A percentile compares a stretch with the other conserved stretches of the same genome.
phyloP scores from a whole-genome alignment of 2,797 vertebrate species.

The Phrynocephalus forsythii region DNA sequence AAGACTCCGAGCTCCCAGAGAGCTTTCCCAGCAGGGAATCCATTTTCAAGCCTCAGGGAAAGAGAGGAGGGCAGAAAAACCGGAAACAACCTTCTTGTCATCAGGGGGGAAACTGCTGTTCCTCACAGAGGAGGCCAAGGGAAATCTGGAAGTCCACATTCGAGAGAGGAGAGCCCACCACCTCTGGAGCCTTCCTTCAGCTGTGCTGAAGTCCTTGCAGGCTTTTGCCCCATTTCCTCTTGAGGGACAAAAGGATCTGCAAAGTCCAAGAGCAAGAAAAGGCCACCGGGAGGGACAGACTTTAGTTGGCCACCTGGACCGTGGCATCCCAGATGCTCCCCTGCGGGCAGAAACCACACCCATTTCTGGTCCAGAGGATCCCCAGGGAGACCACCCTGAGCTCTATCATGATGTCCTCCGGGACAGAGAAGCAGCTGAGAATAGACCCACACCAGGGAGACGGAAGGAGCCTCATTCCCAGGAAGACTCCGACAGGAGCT shows the following conservation, averaged over 20 bases:
- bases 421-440: too few species aligned
- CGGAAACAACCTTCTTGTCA: background rate
- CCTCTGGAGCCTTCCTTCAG: slow-evolving; percentile 62
- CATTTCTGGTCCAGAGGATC: background rate
- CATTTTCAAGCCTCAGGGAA: too few species aligned
- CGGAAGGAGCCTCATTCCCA: too few species aligned
- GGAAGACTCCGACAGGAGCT: too few species aligned
- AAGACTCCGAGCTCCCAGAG: too few species aligned
- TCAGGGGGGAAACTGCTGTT: slow-evolving; percentile 19
- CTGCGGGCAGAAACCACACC: too few species aligned
- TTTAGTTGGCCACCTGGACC: too few species aligned
- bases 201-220: slow-evolving; percentile 47
- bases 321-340: rapidly evolving
- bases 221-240: background rate
- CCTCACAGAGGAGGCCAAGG: slow-evolving; percentile 25
- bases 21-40: too few species aligned
- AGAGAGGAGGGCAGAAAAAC: background rate
- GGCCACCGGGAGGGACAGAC: background rate
- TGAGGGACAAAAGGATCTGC: background rate
- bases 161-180: slow-evolving; percentile 63
- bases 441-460: too few species aligned
- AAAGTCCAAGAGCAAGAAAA: background rate
- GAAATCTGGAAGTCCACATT: slow-evolving; percentile 55
- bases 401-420: too few species aligned
- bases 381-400: too few species aligned